These are phyloP conservation scores for Amphibalanus amphitrite DNA, from an alignment of 1,140 invertebrate species.

Conservation along the genomic window DNA sequence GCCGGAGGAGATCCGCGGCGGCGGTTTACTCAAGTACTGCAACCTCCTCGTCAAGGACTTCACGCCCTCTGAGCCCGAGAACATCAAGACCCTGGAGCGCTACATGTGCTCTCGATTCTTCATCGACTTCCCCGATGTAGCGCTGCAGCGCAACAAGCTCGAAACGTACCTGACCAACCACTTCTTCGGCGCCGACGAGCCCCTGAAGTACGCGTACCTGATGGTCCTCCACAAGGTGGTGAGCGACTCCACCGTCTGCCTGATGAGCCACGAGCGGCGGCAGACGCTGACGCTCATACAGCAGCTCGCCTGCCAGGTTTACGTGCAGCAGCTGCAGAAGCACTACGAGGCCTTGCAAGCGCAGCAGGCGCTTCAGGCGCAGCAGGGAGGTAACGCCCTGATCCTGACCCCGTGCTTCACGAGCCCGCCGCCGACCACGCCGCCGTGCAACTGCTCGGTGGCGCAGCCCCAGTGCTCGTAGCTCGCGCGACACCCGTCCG, in stretches of 20 bases:
- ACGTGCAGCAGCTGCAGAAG: not conserved
- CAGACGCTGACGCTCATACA: conserved; percentile 83
- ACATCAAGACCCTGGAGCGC: conserved; percentile 78
- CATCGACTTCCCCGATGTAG: conserved; percentile 90
- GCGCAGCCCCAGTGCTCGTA: not conserved
- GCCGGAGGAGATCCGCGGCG: conserved; percentile 95
- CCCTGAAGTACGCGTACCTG: conserved; percentile 84
- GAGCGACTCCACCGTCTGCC: conserved; percentile 87
- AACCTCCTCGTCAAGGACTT: conserved; percentile 83
- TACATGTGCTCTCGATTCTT: conserved; percentile 99
- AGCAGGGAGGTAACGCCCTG: not conserved
- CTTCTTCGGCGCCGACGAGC: conserved; percentile 57
- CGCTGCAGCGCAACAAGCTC: conserved; percentile 59
- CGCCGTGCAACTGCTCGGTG: not conserved
- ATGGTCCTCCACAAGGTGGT: conserved; percentile 83
- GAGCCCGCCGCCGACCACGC: not conserved
- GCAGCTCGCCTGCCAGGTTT: conserved; percentile 44
- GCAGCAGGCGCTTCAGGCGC: not conserved
- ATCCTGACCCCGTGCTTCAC: not conserved
- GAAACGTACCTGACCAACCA: conserved; percentile 91
- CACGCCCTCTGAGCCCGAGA: conserved; percentile 60
- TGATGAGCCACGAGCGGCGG: conserved; percentile 92
- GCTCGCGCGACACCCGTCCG: not conserved
- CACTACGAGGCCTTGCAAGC: not conserved
- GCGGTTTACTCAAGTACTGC: conserved; percentile 95